Base-by-base conservation (phyloP, 2,888 invertebrate species). In the Philopedon plagiatum region DNA sequence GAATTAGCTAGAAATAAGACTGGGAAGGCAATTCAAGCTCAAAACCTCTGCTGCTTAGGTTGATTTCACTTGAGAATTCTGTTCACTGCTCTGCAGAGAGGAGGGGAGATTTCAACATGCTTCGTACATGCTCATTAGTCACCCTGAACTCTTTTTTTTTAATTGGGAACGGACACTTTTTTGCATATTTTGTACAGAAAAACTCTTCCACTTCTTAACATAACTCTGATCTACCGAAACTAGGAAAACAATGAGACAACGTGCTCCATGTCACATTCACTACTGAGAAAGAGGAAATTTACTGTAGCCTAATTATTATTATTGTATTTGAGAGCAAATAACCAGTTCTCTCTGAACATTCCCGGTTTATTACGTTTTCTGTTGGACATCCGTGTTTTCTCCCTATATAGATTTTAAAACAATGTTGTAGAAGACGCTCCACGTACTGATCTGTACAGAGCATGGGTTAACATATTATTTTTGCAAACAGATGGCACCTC, bases 121-220 rank as follows among this genome's bases (percentile, higher is more conserved):
- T n/a, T n/a, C n/a, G n/a, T n/a, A n/a, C n/a, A n/a, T n/a, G n/a
- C n/a, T n/a, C n/a, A n/a, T 44, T 61, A 61, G 44, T 61, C 21
- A 61, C 61, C 18, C n/a, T 61, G 39, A 61, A 61, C 46, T 44
- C 44, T 61, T 39, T 61, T 61, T 61, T 61, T 44, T 61, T 44
- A 44, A 23, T 61, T 11, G 65, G 46, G 39, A 70, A 67, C n/a
- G 26, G 63, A 57, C 65, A 57, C 34, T 58, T 67, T 54, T 66
- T 71, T 57, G 41, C 71, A 66, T 71, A 71, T 51, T 66, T 66
- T 54, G 44, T 65, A 15, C 26, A 41, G 41, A 61, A 62, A 66
- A 71, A 68, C 29, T 66, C 51, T 51, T 68, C 65, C 65, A 71
- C 21, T 46, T 23, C 61, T 57, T 69, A 57, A 71, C 67, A 66